phyloP scores from a whole-genome alignment of 2,888 invertebrate species.

The Erannis defoliaria region DNA sequence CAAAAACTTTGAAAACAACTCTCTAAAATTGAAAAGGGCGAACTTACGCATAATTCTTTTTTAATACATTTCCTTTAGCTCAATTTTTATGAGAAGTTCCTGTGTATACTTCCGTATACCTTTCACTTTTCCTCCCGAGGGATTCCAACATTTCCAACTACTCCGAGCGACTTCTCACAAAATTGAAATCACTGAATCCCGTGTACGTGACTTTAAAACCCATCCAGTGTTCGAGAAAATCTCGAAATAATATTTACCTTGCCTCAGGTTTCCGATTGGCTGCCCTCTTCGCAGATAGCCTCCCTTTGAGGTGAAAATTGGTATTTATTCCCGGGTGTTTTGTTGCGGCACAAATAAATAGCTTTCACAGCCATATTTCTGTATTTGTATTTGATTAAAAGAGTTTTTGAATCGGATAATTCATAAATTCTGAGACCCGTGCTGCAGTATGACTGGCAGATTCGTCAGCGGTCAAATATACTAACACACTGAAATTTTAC shows the following conservation, averaged over 20 bases:
- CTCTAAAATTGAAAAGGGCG: conserved; percentile 17
- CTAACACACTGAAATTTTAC: conserved; percentile 24
- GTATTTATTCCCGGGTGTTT: conserved; percentile 69
- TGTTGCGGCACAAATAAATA: conserved; percentile 51
- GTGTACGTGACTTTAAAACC: conserved; percentile 77
- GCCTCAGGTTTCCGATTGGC: conserved; percentile 65
- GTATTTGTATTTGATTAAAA: conserved; percentile 47
- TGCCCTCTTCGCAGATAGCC: conserved; percentile 62
- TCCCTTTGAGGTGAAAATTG: conserved; percentile 75
- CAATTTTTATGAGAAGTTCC: conserved; percentile 40
- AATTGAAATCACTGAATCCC: conserved; percentile 76
- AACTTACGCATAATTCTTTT: conserved; percentile 12
- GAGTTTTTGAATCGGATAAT: conserved; percentile 39
- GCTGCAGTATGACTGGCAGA: conserved; percentile 32
- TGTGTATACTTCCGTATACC: conserved; percentile 53
- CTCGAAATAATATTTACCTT: conserved; percentile 78
- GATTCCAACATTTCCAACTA: conserved; percentile 56
- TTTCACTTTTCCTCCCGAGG: conserved; percentile 58
- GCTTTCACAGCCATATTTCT: conserved; percentile 46
- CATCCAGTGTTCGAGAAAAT: conserved; percentile 70
- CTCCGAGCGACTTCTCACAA: conserved; percentile 62
- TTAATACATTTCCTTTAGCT: conserved; percentile 11
- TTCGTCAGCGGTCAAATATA: conserved; percentile 27
- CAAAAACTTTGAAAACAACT: conserved; percentile 17
- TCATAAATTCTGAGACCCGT: conserved; percentile 29